phyloP scores from a whole-genome alignment of 2,888 invertebrate species.

The Dicyrtoma fusca region DNA sequence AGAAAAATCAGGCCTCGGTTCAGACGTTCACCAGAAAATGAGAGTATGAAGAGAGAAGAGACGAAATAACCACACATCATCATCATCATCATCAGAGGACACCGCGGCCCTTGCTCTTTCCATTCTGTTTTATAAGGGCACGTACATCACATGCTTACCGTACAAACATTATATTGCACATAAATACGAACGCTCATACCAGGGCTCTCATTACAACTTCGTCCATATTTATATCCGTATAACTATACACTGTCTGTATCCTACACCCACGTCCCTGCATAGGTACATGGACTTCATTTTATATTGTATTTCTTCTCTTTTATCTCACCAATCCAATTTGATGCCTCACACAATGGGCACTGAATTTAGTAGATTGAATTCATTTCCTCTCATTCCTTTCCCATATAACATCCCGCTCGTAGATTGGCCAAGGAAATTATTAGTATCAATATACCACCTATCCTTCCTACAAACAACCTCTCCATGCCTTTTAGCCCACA shows the following conservation, averaged over 20 bases:
- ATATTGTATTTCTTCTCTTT: constrained; percentile 23
- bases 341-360: constrained; percentile 15
- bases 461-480: no score
- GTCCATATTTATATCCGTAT: no score
- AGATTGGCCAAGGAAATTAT: no score
- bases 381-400: neutral
- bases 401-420: neutral
- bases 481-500: no score
- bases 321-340: constrained; percentile 18
- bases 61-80: constrained; percentile 18
- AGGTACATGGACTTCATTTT: no score
- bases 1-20: neutral
- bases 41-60: constrained; percentile 14
- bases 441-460: neutral
- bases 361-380: constrained; percentile 29
- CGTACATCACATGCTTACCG: neutral
- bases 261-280: no score
- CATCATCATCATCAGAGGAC: neutral
- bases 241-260: no score
- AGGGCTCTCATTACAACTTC: no score
- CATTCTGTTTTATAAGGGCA: neutral
- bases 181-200: no score
- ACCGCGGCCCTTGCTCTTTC: neutral
- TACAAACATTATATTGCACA: no score
- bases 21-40: neutral